Evolutionary conservation across 2,888 invertebrate genomes (phyloP).

Genomic region (Ormyrus labotus): DNA sequence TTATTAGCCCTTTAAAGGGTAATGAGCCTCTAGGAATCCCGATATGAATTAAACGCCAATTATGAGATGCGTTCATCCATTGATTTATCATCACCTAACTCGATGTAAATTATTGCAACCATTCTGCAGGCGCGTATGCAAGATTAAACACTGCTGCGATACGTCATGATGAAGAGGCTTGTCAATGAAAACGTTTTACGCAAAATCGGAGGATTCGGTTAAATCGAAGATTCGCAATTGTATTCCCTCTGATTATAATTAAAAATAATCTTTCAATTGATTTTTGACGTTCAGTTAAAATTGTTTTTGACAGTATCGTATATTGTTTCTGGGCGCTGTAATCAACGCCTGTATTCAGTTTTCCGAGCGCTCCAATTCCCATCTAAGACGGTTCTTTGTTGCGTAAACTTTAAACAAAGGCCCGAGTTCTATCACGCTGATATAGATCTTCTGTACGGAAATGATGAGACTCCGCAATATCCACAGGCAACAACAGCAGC

Average conservation of each 20-base stretch:
- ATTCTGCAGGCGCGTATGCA: no score
- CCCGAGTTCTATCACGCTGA: background rate
- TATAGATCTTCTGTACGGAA: background rate
- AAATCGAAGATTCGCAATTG: no score
- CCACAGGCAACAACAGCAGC: no score
- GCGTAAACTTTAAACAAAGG: background rate
- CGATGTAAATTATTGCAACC: no score
- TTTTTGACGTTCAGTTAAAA: background rate
- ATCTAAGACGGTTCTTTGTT: background rate
- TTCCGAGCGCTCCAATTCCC: slow-evolving; percentile 22
- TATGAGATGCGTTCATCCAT: slow-evolving; percentile 18
- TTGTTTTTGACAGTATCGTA: background rate
- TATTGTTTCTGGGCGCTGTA: background rate
- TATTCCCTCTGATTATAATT: no score
- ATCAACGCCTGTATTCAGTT: slow-evolving; percentile 13
- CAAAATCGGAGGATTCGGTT: no score
- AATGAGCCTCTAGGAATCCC: background rate
- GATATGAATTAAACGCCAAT: slow-evolving; percentile 32
- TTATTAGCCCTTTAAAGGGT: slow-evolving; percentile 20
- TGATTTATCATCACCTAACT: slow-evolving; percentile 8
- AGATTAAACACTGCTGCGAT: no score
- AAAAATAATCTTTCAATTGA: no score
- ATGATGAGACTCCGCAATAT: no score
- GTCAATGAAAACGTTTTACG: no score
- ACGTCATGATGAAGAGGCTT: no score